Base-by-base conservation (phyloP, 2,797 vertebrate genomes). In the Numenius phaeopus region DNA sequence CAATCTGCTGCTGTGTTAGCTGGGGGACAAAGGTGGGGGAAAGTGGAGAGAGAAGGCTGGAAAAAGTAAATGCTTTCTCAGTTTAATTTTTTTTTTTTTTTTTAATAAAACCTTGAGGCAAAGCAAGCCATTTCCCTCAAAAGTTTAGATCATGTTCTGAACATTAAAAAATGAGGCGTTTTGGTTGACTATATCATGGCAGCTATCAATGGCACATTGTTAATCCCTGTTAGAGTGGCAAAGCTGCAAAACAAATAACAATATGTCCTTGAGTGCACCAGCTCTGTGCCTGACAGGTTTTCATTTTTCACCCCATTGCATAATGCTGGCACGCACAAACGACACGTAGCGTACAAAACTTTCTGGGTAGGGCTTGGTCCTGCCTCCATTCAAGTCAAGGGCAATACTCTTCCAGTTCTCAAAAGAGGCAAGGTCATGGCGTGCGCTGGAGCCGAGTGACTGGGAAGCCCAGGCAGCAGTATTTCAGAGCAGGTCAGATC, bases 221-320 rank as follows among this genome's bases (percentile, higher is more conserved):
- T 97, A 96, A 97, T 95, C 64, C 87, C 54, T 84, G 78, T 44
- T 90, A 57, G 72, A 91, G 81, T 49, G 81, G 83, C 87, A 95
- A 94, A 85, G 76, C 81, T 95, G 93, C 57, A 91, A 91, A 97
- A 97, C 95, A 98, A 97, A 94, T 93, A 92, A 79, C 96, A 96
- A 70, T 61, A 93, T 84, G 97, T 97, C 97, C 97, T 97, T 97
- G 91, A 76, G 80, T 87, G 90, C 91, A 96, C 89, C 80, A 94
- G 90, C 50, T 79, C 64, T 84, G 61, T 62, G 91, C 83, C 90
- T 90, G 93, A 96, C 94, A 93, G 88, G 86, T 96, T 97, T 94
- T 87, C 52, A 62, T 95, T 97, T 95, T 97, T 97, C 95, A 90
- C 77, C 57, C 52, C 0, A 1, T 97, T 97, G 94, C 91, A 64